A percentile compares a stretch with the other conserved stretches of the same genome.
Conservation (phyloP, 1,140 invertebrate genomes). For the Drosophila erecta region DNA sequence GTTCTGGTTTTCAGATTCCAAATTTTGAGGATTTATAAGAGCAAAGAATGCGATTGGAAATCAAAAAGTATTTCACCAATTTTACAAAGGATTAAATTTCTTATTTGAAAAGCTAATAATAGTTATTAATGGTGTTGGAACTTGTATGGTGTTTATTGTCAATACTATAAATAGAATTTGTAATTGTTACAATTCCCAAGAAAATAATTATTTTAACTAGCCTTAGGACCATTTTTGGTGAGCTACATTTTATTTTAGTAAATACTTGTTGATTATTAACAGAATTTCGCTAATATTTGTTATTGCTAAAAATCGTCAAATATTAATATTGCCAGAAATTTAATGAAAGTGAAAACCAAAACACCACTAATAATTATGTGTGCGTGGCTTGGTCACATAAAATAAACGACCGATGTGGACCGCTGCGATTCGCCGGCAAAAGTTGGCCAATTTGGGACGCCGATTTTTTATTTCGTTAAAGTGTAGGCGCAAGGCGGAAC, state of each 20-base stretch:
- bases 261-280: neutral
- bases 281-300: too few species aligned
- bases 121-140: too few species aligned
- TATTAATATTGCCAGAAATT: neutral
- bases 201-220: too few species aligned
- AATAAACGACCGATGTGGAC: conserved; percentile 23
- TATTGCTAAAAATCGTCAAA: neutral
- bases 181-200: neutral
- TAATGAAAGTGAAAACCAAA: conserved; percentile 6
- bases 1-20: neutral
- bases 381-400: conserved; percentile 35
- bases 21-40: neutral
- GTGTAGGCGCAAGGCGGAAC: neutral
- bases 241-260: too few species aligned
- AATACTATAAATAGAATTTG: neutral
- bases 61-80: too few species aligned
- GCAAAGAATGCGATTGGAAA: too few species aligned
- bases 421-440: conserved; percentile 29
- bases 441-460: conserved; percentile 21
- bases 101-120: too few species aligned
- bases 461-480: neutral
- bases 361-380: conserved; percentile 20
- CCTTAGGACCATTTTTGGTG: too few species aligned
- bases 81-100: too few species aligned
- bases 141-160: neutral